Base-by-base conservation (phyloP, 2,797 vertebrate species). In the Micromesistius poutassou region DNA sequence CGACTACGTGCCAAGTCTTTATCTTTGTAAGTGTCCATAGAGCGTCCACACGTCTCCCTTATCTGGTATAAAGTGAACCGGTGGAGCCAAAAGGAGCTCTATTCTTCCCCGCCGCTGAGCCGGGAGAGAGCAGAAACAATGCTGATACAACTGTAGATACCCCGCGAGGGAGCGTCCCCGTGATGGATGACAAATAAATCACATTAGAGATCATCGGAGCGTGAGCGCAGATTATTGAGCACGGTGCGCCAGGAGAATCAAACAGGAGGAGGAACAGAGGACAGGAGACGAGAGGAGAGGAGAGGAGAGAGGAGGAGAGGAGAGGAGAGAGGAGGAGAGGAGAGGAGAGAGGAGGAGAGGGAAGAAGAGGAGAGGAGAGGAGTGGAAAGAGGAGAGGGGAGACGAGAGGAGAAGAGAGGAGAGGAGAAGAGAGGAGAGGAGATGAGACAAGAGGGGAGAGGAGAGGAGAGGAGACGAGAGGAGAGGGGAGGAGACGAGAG, bases 11-110 rank as follows among this genome's bases (percentile, higher is more conserved):
- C 7, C 74, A 62, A 73, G 79, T 86, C 73, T 78, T 55, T 77
- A 81, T 89, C 78, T 89, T 84, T 82, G 42, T 28, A 25, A 7
- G 50, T n/a, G 50, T 62, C 50, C 50, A n/a, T 22, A n/a, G 50
- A 62, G 50, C 50, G 22, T 62, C 19, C 50, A 50, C 46, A 19
- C 50, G 4, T n/a, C 50, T 50, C 50, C 50, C 5, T 62, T 62
- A 62, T 62, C 50, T 62, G 50, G 50, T n/a, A n/a, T n/a, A n/a
- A 62, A 62, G 50, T 4, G 22, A 62, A 62, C 50, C 50, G 50
- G 22, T n/a, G 50, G 22, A 62, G 50, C 50, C 50, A 62, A 62
- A n/a, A 62, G 50, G 50, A 62, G 50, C 50, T n/a, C 50, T 22
- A 50, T 50, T 50, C 22, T 62, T 62, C 5, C 50, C 50, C 50